phyloP scores from a whole-genome alignment of 2,797 vertebrate species.

The Clarias platycephalus region DNA sequence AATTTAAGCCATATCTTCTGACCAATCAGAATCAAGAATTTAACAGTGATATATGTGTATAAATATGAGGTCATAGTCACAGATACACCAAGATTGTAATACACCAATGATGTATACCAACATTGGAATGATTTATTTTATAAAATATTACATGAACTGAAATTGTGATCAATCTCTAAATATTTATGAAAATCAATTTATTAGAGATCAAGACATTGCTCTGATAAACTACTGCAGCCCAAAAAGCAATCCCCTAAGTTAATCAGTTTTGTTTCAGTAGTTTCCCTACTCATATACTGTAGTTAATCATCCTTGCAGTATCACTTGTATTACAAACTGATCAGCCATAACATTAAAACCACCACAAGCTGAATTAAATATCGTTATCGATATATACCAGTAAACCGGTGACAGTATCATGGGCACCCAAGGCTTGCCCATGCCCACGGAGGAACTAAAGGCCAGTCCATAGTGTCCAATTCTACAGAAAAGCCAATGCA shows the following conservation, averaged over 20 bases:
- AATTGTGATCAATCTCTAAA: background rate
- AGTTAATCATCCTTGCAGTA: background rate
- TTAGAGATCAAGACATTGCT: background rate
- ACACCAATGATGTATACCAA: background rate
- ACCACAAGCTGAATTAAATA: too few species aligned
- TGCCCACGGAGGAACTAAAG: too few species aligned
- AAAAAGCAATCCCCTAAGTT: background rate
- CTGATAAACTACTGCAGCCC: background rate
- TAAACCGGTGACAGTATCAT: too few species aligned
- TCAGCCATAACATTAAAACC: too few species aligned
- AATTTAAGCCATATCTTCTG: background rate
- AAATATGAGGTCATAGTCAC: background rate
- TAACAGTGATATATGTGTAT: background rate
- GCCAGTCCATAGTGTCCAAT: too few species aligned
- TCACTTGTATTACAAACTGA: background rate
- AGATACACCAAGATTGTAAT: too few species aligned
- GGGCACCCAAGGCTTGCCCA: too few species aligned
- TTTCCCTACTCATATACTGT: background rate
- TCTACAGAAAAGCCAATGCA: too few species aligned
- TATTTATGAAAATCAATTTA: background rate
- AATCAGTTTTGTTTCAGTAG: background rate
- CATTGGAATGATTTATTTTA: too few species aligned
- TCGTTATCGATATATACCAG: too few species aligned
- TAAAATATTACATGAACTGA: background rate
- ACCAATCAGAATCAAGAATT: background rate